Percentiles rank a stretch among this genome's conserved stretches.
phyloP scores from a whole-genome alignment of 2,797 vertebrate genomes.

The Limnodromus scolopaceus region DNA sequence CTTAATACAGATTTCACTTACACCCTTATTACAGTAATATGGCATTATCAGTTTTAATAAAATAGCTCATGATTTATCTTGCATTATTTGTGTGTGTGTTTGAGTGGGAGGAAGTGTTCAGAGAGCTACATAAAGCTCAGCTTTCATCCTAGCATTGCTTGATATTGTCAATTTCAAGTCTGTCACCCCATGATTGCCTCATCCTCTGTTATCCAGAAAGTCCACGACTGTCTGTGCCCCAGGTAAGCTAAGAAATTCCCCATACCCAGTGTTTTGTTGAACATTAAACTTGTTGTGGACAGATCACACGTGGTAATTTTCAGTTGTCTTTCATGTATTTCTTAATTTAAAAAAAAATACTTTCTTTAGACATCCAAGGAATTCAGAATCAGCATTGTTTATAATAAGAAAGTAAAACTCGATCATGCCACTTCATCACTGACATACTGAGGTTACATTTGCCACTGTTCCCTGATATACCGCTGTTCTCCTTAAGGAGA shows the following conservation, averaged over 20 bases:
- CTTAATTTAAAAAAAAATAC: background rate
- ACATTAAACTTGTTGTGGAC: fast-evolving
- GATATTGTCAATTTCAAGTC: background rate
- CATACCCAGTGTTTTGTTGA: background rate
- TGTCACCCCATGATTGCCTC: background rate
- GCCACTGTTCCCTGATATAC: background rate
- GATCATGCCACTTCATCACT: background rate
- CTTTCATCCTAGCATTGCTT: background rate
- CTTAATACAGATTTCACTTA: background rate
- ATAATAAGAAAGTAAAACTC: background rate
- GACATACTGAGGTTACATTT: background rate
- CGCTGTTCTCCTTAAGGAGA: background rate
- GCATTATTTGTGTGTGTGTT: background rate
- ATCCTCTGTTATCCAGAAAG: background rate
- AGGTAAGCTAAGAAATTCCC: background rate
- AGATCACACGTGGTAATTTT: background rate
- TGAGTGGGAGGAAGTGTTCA: background rate
- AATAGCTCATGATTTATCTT: background rate
- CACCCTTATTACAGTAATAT: background rate
- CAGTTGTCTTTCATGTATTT: background rate
- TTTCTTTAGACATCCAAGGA: background rate
- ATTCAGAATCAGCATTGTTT: background rate
- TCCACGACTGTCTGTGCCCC: background rate
- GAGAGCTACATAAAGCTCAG: background rate
- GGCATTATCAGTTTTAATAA: background rate